A percentile compares a stretch with the other conserved stretches of the same genome.
These are phyloP conservation scores for Nycticryphes semicollaris DNA, from an alignment of 2,113 vertebrate genomes.

Conservation along the genomic window DNA sequence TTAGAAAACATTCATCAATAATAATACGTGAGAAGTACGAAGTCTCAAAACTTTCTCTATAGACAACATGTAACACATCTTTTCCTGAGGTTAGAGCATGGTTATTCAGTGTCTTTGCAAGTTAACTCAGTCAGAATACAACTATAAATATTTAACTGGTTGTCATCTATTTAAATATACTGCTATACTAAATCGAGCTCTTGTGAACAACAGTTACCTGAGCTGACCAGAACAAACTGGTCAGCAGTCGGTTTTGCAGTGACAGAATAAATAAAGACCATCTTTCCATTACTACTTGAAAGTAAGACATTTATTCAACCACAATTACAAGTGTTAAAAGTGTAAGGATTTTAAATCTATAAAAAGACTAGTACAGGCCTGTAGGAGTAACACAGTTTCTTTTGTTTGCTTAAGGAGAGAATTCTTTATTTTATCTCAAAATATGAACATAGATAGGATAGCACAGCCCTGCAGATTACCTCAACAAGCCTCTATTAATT, in stretches of 20 bases:
- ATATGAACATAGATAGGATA: not conserved
- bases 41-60: not conserved
- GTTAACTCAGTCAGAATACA: conserved; percentile 61
- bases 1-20: not conserved
- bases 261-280: conserved; percentile 63
- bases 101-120: conserved; percentile 28
- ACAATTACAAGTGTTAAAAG: conserved; percentile 44
- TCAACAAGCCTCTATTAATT: not conserved
- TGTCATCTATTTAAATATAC: conserved; percentile 63
- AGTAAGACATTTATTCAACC: conserved; percentile 19
- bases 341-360: not conserved
- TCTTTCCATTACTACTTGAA: conserved; percentile 46
- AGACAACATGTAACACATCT: not conserved
- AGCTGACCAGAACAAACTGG: conserved; percentile 65
- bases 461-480: not conserved
- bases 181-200: conserved; percentile 63
- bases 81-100: conserved; percentile 33
- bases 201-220: conserved; percentile 54
- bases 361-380: conserved; percentile 37
- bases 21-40: too few relatives aligned
- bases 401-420: not conserved
- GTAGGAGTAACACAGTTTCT: not conserved
- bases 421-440: not conserved
- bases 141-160: conserved; percentile 67
- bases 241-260: conserved; percentile 6